A percentile compares a stretch with the other conserved stretches of the same genome.
phyloP scores from a whole-genome alignment of 2,888 invertebrate genomes.

The Prenolepis imparis region DNA sequence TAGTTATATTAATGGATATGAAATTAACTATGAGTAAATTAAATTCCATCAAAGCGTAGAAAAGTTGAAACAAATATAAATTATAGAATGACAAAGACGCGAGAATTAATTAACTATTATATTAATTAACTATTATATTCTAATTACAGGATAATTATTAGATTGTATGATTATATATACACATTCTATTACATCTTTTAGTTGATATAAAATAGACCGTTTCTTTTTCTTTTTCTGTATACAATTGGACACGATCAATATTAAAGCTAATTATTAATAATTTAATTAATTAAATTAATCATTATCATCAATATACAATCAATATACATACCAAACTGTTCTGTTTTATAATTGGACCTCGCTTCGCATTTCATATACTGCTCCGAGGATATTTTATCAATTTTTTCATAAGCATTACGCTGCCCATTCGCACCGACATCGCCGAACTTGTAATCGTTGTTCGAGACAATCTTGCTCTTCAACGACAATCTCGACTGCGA shows the following conservation, averaged over 20 bases:
- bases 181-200: not conserved
- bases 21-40: constrained; percentile 22
- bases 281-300: no score
- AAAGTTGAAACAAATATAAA: constrained; percentile 25
- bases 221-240: not conserved
- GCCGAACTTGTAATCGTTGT: constrained; percentile 68
- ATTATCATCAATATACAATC: not conserved
- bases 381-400: constrained; percentile 82
- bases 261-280: constrained; percentile 34
- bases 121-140: no score
- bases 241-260: not conserved
- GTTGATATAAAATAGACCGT: not conserved
- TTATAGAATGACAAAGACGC: constrained; percentile 22
- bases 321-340: constrained; percentile 85
- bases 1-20: constrained; percentile 12
- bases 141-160: constrained; percentile 1
- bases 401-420: constrained; percentile 44
- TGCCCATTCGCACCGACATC: constrained; percentile 25
- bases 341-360: constrained; percentile 86
- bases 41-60: not conserved
- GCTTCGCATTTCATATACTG: constrained; percentile 88
- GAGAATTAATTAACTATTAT: constrained; percentile 23
- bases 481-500: constrained; percentile 87
- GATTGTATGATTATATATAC: not conserved
- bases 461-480: constrained; percentile 83